phyloP scores from a whole-genome alignment of 2,888 invertebrate species.

The Anodontia alba region DNA sequence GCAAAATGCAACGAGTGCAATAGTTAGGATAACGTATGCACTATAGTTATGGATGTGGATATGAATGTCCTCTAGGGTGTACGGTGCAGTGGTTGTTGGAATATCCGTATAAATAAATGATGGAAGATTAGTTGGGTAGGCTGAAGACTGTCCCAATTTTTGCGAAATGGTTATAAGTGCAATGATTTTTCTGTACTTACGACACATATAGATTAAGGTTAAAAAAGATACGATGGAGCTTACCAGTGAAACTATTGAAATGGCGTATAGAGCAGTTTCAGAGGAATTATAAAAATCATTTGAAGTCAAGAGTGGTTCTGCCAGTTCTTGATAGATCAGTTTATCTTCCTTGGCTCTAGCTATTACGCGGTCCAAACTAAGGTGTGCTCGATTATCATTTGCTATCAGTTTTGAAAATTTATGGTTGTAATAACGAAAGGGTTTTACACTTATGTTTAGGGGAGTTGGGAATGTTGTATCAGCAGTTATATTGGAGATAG shows the following conservation, averaged over 20 bases:
- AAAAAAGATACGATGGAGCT: neutral
- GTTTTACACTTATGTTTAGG: neutral
- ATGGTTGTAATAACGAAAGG: neutral
- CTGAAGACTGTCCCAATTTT: neutral
- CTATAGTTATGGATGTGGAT: neutral
- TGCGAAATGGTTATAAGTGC: neutral
- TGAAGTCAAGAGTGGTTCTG: neutral
- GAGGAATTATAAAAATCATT: neutral
- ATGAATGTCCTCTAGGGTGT: neutral
- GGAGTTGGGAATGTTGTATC: neutral
- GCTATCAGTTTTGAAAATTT: neutral
- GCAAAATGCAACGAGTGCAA: neutral
- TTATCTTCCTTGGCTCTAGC: neutral
- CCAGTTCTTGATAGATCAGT: neutral
- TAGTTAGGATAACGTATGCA: neutral
- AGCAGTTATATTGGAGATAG: neutral
- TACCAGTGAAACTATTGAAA: neutral
- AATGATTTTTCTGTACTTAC: neutral
- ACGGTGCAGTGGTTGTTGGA: neutral
- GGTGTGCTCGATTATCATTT: neutral
- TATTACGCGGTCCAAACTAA: neutral
- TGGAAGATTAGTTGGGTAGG: neutral
- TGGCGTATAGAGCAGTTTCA: neutral
- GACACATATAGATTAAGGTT: neutral
- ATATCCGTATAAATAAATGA: neutral